Evolutionary conservation across 1,140 invertebrate genomes (phyloP).

Genomic region (Drosophila lini): DNA sequence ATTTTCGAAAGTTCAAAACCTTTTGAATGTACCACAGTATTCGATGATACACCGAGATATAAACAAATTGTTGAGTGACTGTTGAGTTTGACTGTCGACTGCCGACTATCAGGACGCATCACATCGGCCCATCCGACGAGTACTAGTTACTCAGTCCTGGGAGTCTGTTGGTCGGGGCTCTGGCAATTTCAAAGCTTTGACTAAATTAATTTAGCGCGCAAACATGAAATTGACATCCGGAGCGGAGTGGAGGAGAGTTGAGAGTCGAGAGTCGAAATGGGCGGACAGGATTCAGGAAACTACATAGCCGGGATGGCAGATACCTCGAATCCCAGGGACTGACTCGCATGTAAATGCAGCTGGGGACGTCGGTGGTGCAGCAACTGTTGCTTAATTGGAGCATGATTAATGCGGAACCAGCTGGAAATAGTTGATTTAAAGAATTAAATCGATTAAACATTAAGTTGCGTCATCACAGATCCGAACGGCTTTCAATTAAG

Average conservation of each 20-base stretch:
- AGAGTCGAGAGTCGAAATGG: neutral
- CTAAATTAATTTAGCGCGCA: constrained; percentile 81
- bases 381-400: constrained; percentile 53
- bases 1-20: neutral
- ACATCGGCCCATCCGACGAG: constrained; percentile 19
- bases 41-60: constrained; percentile 15
- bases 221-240: constrained; percentile 69
- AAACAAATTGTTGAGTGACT: constrained; percentile 53
- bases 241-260: constrained; percentile 1
- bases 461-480: constrained; percentile 36
- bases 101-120: constrained; percentile 52
- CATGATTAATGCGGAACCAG: constrained; percentile 56
- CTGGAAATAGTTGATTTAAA: constrained; percentile 45
- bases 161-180: constrained; percentile 29
- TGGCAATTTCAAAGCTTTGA: constrained; percentile 63
- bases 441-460: constrained; percentile 66
- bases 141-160: constrained; percentile 41
- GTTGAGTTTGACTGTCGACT: constrained; percentile 33
- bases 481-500: constrained; percentile 67
- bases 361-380: constrained; percentile 16
- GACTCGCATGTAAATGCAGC: constrained; percentile 28
- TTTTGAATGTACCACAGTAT: constrained; percentile 8
- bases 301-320: constrained; percentile 23
- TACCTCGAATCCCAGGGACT: constrained; percentile 12
- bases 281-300: constrained; percentile 3